A percentile compares a stretch with the other conserved stretches of the same genome.
phyloP scores from a whole-genome alignment of 2,888 invertebrate species.

The Aporophyla nigra region DNA sequence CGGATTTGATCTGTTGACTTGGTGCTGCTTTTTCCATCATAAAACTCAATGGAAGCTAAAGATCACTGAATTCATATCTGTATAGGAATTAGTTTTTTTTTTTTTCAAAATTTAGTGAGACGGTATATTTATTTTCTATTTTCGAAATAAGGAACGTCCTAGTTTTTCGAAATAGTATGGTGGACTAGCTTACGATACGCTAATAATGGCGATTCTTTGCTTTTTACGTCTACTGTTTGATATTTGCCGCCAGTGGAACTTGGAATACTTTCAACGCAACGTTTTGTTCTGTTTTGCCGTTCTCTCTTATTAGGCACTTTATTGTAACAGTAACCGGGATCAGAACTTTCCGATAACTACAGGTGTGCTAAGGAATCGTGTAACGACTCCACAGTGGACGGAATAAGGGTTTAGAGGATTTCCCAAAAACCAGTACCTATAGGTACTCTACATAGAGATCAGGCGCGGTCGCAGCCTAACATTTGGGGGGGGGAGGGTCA shows the following conservation, averaged over 20 bases:
- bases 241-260: constrained; percentile 40
- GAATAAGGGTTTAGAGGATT: neutral
- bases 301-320: neutral
- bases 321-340: constrained; percentile 15
- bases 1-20: neutral
- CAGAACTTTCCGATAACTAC: neutral
- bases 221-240: constrained; percentile 46
- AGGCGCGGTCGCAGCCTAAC: no score
- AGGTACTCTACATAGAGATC: no score
- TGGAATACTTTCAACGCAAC: constrained; percentile 25
- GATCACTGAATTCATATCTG: neutral
- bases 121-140: neutral
- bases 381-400: no score
- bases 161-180: constrained; percentile 27
- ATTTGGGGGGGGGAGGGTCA: no score
- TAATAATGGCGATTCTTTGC: constrained; percentile 43
- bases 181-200: constrained; percentile 43
- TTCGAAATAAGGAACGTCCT: constrained; percentile 24
- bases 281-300: constrained; percentile 30
- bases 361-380: neutral
- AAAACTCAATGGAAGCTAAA: constrained; percentile 7
- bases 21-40: neutral
- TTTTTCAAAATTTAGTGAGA: neutral
- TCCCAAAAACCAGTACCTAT: neutral
- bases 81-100: no score